Evolutionary conservation across 2,797 vertebrate genomes (phyloP), one percentile per base, ranked within the genome.

Genomic region (Chaenodraco wilsoni): DNA sequence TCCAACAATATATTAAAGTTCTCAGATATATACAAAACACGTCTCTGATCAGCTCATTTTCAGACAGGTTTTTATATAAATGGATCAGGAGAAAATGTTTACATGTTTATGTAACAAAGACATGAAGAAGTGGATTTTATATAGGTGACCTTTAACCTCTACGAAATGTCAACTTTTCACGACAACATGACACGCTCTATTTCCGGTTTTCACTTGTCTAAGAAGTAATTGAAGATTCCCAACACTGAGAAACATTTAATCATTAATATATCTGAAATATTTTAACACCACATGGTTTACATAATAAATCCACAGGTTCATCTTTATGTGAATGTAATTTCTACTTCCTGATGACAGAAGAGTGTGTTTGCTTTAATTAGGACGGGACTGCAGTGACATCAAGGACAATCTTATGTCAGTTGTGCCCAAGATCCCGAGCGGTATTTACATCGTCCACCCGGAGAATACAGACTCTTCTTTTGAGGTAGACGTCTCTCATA

Each of bases 391-490:
- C 88, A 97, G 95, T 61, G 95, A 97, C 91, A 96, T 98, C 84
- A 97, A 96, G 88, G 95, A 97, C 61, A 96, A 86, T 1, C 84
- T 97, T 58, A 78, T 95, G 69, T 94, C 93, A 2, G 92, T 96
- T 0, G 94, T 97, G 74, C 96, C 96, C 75, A 97, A 96, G 95
- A 96, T 96, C 84, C 96, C 97, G 73, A 98, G 95, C 84, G 97
- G 96, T 27, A 96, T 98, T 76, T 99, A 98, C 61, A 95, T 97
- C 67, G 93, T 98, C 76, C 94, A 96, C 60, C 97, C 96, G 50
- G 96, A 97, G 86, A 95, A 96, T 61, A 94, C 94, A 8, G 95
- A 95, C 86, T 92, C 94, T 61, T 93, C 96, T 50, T 99, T 97
- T 94, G 97, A 98, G 96, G 96, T 97, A 95, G 89, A 19, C 8